Evolutionary conservation across 2,797 vertebrate species (phyloP), one percentile per base, ranked within the genome.

Genomic region (Loris lydekkerianus): DNA sequence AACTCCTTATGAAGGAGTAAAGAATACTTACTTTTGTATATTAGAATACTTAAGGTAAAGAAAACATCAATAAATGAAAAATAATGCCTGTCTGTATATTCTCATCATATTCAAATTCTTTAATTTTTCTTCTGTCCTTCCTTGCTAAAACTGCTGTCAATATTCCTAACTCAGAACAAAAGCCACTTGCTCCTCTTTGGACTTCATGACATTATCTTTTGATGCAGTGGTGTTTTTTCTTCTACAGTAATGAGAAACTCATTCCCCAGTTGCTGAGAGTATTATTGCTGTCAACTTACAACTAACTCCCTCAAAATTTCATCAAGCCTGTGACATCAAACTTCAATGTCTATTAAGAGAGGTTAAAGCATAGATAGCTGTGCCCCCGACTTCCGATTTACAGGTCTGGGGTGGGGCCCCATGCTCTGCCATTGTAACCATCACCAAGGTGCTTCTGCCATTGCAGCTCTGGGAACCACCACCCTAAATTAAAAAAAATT

Each of bases 1-100:
- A 98, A 95, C 91, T 97, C 67, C 29, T 95, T 85, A 69, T 72
- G n/a, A n/a, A n/a, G n/a, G n/a, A 93, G 92, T 97, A 93, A 95
- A 91, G 37, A 97, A 92, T 67, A 97, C 69, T 83, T 91, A 96
- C 90, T 96, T 97, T 96, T 89, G 85, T 96, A 89, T 46, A 94
- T 83, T 96, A 75, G 58, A 94, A 97, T 85, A 94, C 3, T 10
- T 97, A 91, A 93, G 29, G 84, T 97, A 96, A 94, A 95, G 63
- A 95, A 97, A 82, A 95, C 94, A 20, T 46, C 65, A 97, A 90
- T 95, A 96, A 96, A 92, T 86, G 86, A 20, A 87, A 89, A 89
- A 65, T 20, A 72, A 69, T 92, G n/a, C 81, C 93, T 65, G 72
- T 91, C 5, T 86, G 63, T 92, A 94, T 43, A 89, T 34, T 95